Base-by-base conservation (phyloP, 2,797 vertebrate species). In the Bryconaethiops microstoma region DNA sequence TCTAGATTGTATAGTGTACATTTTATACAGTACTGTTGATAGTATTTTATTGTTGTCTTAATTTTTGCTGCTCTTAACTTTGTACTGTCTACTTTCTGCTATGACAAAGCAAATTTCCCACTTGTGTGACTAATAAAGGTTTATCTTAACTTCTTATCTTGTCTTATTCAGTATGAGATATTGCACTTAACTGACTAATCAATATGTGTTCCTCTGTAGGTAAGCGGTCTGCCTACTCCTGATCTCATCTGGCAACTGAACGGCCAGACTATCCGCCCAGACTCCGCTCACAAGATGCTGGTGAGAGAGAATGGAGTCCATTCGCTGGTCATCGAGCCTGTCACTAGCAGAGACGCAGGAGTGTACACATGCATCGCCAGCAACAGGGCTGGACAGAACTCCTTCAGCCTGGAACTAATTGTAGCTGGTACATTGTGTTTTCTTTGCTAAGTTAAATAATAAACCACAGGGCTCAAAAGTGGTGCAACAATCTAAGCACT, bases 241-340 rank as follows among this genome's bases (percentile, higher is more conserved):
- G 98, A 99, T 90, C 94, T 99, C 73, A 94, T 95, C 88, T 99
- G 98, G 97, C 97, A 99, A 85, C 92, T 99, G 35, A 96, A 98
- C 1, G 97, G 97, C 59, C 95, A 95, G 88, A 95, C 95, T 45
- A 94, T 99, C 83, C 96, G 96, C 40, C 96, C 97, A 0, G 97
- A 99, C 84, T 96, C 95, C 1, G 93, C 95, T 79, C 98, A 99
- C 86, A 99, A 97, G 92, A 99, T 99, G 97, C 81, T 99, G 83
- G 98, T 99, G 89, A 93, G 98, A 59, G 98, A 99, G 88, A 99
- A 99, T 0, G 98, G 98, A 0, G 96, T 99, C 40, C 98, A 99
- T 93, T 99, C 98, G 2, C 77, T 99, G 90, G 95, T 99, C 87
- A 96, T 99, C n/a, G 97, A 99, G 85, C 97, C 98, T 0, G 97